Evolutionary conservation across 2,797 vertebrate genomes (phyloP).

Genomic region (Meda fulgida): DNA sequence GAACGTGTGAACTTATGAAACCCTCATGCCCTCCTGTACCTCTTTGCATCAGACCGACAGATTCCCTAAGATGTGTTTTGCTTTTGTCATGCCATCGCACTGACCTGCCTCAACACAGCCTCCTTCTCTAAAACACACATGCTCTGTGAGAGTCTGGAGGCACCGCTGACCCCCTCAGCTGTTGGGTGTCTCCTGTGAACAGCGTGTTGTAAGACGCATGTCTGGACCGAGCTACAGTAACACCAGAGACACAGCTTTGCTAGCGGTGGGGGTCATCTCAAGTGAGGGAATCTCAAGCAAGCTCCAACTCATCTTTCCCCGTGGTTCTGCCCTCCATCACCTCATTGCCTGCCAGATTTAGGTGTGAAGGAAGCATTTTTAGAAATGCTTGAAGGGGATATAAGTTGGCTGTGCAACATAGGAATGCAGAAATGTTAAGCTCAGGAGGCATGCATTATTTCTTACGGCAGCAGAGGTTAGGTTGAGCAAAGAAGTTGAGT

Average conservation of each 20-base stretch:
- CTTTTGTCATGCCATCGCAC: conserved; percentile 50
- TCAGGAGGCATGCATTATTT: not conserved
- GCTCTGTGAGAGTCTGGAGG: not conserved
- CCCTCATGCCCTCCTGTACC: not conserved
- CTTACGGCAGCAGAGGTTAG: not conserved
- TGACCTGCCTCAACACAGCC: conserved; percentile 51
- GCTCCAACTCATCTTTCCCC: conserved; percentile 38
- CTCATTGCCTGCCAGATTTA: conserved; percentile 24
- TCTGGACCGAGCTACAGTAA: conserved; percentile 72
- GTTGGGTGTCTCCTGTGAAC: conserved; percentile 19
- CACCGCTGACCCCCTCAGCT: conserved; percentile 24
- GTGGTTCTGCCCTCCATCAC: conserved; percentile 2
- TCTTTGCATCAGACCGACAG: not conserved
- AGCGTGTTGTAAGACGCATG: conserved; percentile 57
- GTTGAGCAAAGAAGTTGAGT: not conserved
- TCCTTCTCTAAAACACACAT: conserved; percentile 19
- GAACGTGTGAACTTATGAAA: conserved; percentile 12
- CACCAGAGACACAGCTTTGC: conserved; percentile 39
- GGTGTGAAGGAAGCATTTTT: conserved; percentile 2
- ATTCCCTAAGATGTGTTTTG: not conserved
- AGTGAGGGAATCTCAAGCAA: conserved; percentile 15
- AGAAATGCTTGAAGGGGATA: conserved; percentile 21
- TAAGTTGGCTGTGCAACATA: conserved; percentile 11
- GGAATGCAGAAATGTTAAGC: conserved; percentile 8
- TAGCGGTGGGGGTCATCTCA: conserved; percentile 41